Evolutionary conservation across 2,797 vertebrate genomes (phyloP).

Genomic region (Tenualosa ilisha): DNA sequence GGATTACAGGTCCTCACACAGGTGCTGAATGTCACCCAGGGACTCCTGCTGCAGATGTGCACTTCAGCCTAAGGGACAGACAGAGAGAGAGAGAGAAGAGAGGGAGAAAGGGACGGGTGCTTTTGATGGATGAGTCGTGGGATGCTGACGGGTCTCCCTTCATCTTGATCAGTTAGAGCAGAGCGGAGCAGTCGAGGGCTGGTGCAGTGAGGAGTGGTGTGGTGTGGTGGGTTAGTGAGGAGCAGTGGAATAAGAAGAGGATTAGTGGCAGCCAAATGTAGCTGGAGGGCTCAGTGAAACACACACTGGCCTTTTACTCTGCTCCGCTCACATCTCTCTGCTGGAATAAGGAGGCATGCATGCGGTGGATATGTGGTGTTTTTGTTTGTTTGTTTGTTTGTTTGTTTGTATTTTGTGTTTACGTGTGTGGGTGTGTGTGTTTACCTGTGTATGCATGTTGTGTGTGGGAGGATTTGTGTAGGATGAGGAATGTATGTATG

Average conservation of each 20-base stretch:
- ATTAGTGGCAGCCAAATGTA: not conserved
- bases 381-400: too few species aligned
- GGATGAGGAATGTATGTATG: not conserved
- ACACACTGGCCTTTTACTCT: not conserved
- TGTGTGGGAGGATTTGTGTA: not conserved
- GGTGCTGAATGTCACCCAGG: not conserved
- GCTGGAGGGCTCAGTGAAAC: not conserved
- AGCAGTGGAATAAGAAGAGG: not conserved
- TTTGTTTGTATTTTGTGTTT: not conserved
- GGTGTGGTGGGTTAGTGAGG: not conserved
- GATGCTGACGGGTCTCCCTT: not conserved
- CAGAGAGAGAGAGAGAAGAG: not conserved
- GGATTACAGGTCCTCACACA: not conserved
- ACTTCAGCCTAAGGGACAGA: not conserved
- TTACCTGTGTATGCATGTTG: not conserved
- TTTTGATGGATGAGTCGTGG: slow-evolving; percentile 4
- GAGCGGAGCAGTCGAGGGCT: too few species aligned
- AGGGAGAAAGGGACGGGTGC: not conserved
- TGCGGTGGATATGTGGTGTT: not conserved
- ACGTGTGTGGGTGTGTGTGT: not conserved
- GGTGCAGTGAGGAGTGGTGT: not conserved
- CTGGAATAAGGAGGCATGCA: not conserved
- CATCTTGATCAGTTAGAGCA: not conserved
- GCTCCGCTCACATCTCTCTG: not conserved
- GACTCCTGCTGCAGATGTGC: not conserved